Base-by-base conservation (phyloP, 2,113 vertebrate genomes). In the Protobothrops flavoviridis region DNA sequence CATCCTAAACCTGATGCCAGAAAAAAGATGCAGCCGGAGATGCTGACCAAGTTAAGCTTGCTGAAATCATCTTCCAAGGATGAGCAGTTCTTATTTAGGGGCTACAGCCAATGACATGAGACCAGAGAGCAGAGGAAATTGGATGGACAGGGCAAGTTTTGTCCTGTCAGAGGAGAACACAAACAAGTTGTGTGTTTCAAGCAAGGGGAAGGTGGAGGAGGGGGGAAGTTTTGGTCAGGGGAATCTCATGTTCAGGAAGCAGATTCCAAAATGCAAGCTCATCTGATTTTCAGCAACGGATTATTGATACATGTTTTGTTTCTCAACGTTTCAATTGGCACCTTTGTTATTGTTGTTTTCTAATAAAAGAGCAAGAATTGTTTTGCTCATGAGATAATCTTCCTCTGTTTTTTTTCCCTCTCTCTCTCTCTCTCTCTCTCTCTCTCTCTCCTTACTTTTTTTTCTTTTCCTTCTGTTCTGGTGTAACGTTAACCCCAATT, bases 51-150 rank as follows among this genome's bases (percentile, higher is more conserved):
- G 7, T 88, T 4, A n/a, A 88, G 9, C 86, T 89, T 1, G 61
- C 90, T 0, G 74, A 91, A 95, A n/a, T 92, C 23, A 13, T 57
- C 90, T 89, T 0, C 23, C 11, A 0, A 15, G n/a, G 12, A 57
- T 0, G 3, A 53, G 88, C 2, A 55, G 85, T 92, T 97, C 81
- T 90, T 97, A 97, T 96, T 96, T 64, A 90, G 87, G 88, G 57
- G 26, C 93, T 0, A 52, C 5, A 4, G 56, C 97, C 97, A 97
- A 97, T 97, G 56, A 93, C 43, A 90, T 1, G 2, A 94, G 91
- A 89, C 33, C 8, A 94, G 7, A 95, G 95, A 94, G 95, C 93
- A 88, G 69, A 92, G 0, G 15, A 33, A 93, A 94, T 33, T 0
- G 94, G 59, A 94, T n/a, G 12, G 94, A 55, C 1, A 43, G 4